Evolutionary conservation across 1,140 invertebrate genomes (phyloP).

Genomic region (Drosophila santomea): DNA sequence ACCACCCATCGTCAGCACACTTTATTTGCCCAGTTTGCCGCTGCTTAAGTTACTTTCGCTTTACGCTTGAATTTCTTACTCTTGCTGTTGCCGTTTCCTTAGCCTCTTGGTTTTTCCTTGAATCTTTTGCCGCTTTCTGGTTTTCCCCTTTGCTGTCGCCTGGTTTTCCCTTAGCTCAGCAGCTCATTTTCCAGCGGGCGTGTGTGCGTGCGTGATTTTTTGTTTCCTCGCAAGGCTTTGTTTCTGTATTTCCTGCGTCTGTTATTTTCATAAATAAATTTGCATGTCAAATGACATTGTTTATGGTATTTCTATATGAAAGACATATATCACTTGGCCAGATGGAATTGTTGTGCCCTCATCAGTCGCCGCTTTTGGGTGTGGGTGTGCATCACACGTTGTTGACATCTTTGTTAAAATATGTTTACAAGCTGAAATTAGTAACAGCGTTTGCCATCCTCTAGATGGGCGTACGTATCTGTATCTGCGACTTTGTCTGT

Average conservation of each 20-base stretch:
- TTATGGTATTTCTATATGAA: slow-evolving; percentile 80
- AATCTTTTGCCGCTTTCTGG: slow-evolving; percentile 27
- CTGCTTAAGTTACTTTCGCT: slow-evolving; percentile 76
- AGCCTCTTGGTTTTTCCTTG: slow-evolving; percentile 13
- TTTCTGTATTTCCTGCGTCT: slow-evolving; percentile 58
- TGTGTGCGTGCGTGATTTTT: slow-evolving; percentile 74
- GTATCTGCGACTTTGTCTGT: slow-evolving; percentile 44
- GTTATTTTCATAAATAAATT: slow-evolving; percentile 84
- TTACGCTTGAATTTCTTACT: slow-evolving; percentile 74
- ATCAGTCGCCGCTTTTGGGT: slow-evolving; percentile 36
- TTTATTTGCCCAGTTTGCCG: slow-evolving; percentile 74
- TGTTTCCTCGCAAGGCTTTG: slow-evolving; percentile 31
- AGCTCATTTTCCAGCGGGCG: slow-evolving; percentile 66
- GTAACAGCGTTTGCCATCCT: slow-evolving; percentile 46
- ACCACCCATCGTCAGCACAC: slow-evolving; percentile 29
- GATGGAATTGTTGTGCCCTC: slow-evolving; percentile 39
- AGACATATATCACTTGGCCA: slow-evolving; percentile 65
- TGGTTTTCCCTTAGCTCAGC: slow-evolving; percentile 65
- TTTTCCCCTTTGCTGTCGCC: slow-evolving; percentile 26
- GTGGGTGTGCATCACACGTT: slow-evolving; percentile 60
- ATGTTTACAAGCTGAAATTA: slow-evolving; percentile 82
- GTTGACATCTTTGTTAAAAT: slow-evolving; percentile 83
- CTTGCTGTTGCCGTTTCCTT: slow-evolving; percentile 27
- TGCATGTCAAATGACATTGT: slow-evolving; percentile 83
- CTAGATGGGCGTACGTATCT: slow-evolving; percentile 15